A percentile compares a stretch with the other conserved stretches of the same genome.
Evolutionary conservation across 2,113 vertebrate species (phyloP).

Genomic region (Lagopus leucura): DNA sequence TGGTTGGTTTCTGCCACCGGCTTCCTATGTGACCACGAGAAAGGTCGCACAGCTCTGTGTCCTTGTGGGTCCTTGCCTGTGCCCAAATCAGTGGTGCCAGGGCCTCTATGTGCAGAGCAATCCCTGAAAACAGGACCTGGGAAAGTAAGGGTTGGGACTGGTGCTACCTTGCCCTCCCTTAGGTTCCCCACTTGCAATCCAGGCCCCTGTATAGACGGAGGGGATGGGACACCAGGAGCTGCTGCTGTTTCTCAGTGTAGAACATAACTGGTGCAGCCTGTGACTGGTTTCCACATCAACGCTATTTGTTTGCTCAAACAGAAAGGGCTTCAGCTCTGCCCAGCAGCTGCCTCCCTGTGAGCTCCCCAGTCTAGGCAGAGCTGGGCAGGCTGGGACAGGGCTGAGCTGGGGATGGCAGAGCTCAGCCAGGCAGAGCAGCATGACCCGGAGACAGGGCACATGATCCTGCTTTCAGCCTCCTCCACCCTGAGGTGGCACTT

Average conservation of each 20-base stretch:
- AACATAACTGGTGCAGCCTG: accelerated
- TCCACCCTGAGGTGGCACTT: neutral
- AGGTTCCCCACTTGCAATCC: neutral
- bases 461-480: neutral
- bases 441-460: neutral
- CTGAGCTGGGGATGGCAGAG: neutral
- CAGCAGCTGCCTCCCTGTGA: neutral
- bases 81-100: accelerated
- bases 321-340: neutral
- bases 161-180: accelerated
- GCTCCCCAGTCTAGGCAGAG: neutral
- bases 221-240: neutral
- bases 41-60: accelerated
- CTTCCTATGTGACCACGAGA: neutral
- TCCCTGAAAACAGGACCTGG: neutral
- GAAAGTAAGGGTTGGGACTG: neutral
- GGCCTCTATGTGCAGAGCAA: neutral
- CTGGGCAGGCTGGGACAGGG: neutral
- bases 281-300: accelerated
- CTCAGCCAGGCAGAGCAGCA: neutral
- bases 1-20: neutral
- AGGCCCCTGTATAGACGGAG: accelerated
- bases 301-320: neutral
- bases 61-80: neutral
- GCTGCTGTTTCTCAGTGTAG: neutral